phyloP scores from a whole-genome alignment of 2,888 invertebrate genomes.

The Spialia ferax region DNA sequence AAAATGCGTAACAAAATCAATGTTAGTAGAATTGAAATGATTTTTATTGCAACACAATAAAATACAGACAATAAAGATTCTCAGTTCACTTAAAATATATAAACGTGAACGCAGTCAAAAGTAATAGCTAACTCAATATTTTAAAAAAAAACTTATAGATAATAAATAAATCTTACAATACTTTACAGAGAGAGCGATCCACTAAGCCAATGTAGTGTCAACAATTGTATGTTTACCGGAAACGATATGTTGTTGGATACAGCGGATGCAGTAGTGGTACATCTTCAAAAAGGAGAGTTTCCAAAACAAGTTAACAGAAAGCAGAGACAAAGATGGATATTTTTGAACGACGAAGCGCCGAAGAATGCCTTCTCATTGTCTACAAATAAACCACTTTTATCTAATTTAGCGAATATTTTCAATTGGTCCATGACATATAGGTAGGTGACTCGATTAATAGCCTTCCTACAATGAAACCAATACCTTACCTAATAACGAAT shows the following conservation, averaged over 20 bases:
- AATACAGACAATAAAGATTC: too few relatives aligned
- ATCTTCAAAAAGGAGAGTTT: constrained; percentile 77
- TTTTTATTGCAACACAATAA: too few relatives aligned
- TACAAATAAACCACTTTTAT: constrained; percentile 58
- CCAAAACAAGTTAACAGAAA: constrained; percentile 58
- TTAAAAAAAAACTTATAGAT: neutral
- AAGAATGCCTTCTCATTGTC: constrained; percentile 83
- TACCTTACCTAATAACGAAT: too few relatives aligned
- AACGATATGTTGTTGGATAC: constrained; percentile 69
- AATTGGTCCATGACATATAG: constrained; percentile 91
- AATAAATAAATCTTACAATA: neutral
- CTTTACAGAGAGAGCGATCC: constrained; percentile 77
- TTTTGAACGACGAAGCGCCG: constrained; percentile 90
- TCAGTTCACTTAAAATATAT: too few relatives aligned
- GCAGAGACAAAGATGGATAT: constrained; percentile 89
- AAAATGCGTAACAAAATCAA: too few relatives aligned
- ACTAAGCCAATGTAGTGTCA: constrained; percentile 86
- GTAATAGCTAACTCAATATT: too few relatives aligned
- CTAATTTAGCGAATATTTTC: constrained; percentile 86
- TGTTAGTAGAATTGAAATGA: too few relatives aligned
- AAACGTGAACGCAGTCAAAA: too few relatives aligned
- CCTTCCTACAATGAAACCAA: too few relatives aligned
- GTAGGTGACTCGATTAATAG: constrained; percentile 59
- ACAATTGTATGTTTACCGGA: constrained; percentile 88
- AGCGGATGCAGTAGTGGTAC: constrained; percentile 88